Evolutionary conservation across 2,797 vertebrate genomes (phyloP).

Genomic region (Anisognathus igniventris): DNA sequence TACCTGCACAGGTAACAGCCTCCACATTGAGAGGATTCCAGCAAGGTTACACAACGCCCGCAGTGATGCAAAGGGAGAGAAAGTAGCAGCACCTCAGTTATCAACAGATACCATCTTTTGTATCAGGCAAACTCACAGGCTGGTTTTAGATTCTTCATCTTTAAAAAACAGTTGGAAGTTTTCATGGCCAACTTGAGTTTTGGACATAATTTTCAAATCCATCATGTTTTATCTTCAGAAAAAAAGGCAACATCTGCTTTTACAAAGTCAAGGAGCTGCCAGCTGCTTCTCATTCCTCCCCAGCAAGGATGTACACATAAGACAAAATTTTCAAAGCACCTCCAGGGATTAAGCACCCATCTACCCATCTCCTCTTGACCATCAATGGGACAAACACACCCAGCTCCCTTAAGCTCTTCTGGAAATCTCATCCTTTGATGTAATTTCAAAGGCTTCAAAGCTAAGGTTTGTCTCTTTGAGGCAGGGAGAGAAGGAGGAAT

Average conservation of each 20-base stretch:
- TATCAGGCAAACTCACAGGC: background rate
- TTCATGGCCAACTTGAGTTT: background rate
- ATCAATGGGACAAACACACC: background rate
- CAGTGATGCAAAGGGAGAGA: background rate
- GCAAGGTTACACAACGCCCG: rapidly evolving
- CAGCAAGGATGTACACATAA: background rate
- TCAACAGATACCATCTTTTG: background rate
- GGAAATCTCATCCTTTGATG: conserved; percentile 40
- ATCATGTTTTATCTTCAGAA: background rate
- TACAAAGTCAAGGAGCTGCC: background rate
- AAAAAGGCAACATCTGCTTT: background rate
- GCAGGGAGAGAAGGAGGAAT: background rate
- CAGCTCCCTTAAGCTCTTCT: conserved; percentile 15
- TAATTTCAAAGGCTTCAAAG: conserved; percentile 48
- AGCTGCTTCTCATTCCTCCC: background rate
- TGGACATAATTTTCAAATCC: background rate
- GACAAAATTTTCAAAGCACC: conserved; percentile 26
- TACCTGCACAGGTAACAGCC: background rate
- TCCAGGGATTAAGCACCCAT: conserved; percentile 2
- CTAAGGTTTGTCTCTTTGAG: conserved; percentile 32
- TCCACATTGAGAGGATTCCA: background rate
- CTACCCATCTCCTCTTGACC: conserved; percentile 2
- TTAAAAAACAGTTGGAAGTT: background rate
- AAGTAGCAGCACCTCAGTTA: background rate
- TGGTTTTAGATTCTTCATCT: background rate